Evolutionary conservation across 2,797 vertebrate genomes (phyloP).

Genomic region (Decapterus maruadsi): DNA sequence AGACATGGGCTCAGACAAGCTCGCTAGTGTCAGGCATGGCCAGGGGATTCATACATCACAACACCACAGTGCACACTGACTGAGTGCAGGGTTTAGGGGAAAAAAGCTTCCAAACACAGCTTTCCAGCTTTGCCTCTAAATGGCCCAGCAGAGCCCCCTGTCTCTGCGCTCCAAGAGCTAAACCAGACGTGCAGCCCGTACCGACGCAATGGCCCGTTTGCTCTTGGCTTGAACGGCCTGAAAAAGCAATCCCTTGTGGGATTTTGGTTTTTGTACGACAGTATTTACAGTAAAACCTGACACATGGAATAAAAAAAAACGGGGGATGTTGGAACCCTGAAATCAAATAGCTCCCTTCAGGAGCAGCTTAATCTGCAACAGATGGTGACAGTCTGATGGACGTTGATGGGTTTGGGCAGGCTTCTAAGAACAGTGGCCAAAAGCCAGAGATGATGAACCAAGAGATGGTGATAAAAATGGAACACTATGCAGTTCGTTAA

Average conservation of each 20-base stretch:
- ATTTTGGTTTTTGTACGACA: conserved; percentile 81
- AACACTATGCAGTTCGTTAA: conserved; percentile 78
- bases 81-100: conserved; percentile 64
- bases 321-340: conserved; percentile 68
- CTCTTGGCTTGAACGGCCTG: conserved; percentile 66
- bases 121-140: conserved; percentile 73
- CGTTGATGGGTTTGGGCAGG: conserved; percentile 75
- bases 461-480: conserved; percentile 76
- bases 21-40: conserved; percentile 77
- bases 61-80: conserved; percentile 61
- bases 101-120: conserved; percentile 70
- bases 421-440: conserved; percentile 70
- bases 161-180: conserved; percentile 70
- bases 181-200: conserved; percentile 71
- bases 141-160: conserved; percentile 57
- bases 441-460: conserved; percentile 71
- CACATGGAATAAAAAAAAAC: conserved; percentile 77
- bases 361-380: conserved; percentile 82
- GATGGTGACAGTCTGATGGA: conserved; percentile 81
- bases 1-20: conserved; percentile 81
- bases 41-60: conserved; percentile 83
- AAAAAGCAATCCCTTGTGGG: conserved; percentile 72
- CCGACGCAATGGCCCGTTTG: conserved; percentile 68
- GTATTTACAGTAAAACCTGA: conserved; percentile 85
- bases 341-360: conserved; percentile 79